phyloP scores from a whole-genome alignment of 2,113 vertebrate genomes.

The Hippocampus mohnikei region DNA sequence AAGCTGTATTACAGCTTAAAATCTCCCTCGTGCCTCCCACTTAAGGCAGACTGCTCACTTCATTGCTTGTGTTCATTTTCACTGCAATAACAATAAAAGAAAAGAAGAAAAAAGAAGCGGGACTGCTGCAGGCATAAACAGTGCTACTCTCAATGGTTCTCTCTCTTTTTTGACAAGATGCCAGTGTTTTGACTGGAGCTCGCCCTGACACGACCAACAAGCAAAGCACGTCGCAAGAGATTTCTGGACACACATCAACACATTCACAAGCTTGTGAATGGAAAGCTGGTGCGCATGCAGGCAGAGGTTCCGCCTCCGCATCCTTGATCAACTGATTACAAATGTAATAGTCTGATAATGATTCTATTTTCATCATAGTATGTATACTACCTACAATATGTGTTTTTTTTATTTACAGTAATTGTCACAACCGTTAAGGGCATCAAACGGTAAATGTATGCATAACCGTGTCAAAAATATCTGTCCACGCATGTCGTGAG shows the following conservation, averaged over 20 bases:
- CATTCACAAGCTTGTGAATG: too few relatives aligned
- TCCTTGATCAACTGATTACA: too few relatives aligned
- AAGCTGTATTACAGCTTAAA: slow-evolving; percentile 2
- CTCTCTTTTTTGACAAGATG: slow-evolving; percentile 4
- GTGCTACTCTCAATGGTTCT: not conserved
- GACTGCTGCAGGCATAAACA: not conserved
- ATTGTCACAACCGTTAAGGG: too few relatives aligned
- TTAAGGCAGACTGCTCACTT: not conserved
- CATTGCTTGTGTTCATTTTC: slow-evolving; percentile 1
- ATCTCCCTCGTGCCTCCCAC: slow-evolving; percentile 2
- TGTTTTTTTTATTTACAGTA: too few relatives aligned
- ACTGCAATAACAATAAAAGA: slow-evolving; percentile 2
- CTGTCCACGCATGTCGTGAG: too few relatives aligned
- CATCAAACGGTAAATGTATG: too few relatives aligned
- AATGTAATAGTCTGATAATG: too few relatives aligned
- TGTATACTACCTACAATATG: too few relatives aligned
- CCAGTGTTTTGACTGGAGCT: slow-evolving; percentile 9
- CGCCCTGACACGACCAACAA: not conserved
- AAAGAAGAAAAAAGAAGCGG: not conserved
- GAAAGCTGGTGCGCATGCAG: too few relatives aligned
- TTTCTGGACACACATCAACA: slow-evolving; percentile 1
- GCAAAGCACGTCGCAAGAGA: not conserved
- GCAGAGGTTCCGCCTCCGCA: too few relatives aligned
- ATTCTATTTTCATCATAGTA: too few relatives aligned
- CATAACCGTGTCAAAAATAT: too few relatives aligned